Evolutionary conservation across 2,113 vertebrate genomes (phyloP).

Genomic region (Shinisaurus crocodilurus): DNA sequence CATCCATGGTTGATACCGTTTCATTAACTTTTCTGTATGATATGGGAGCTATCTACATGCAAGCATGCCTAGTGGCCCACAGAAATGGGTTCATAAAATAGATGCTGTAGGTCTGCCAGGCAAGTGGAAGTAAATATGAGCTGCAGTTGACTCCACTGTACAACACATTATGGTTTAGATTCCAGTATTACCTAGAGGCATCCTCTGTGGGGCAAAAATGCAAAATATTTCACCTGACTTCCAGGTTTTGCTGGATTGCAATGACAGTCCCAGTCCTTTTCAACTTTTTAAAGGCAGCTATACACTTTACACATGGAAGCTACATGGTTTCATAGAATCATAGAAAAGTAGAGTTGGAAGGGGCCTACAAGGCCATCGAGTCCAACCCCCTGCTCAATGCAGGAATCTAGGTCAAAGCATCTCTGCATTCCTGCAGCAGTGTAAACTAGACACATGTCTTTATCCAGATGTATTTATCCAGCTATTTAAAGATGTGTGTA

Average conservation of each 20-base stretch:
- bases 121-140: background rate
- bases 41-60: background rate
- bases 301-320: background rate
- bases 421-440: background rate
- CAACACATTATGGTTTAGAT: background rate
- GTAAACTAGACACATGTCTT: background rate
- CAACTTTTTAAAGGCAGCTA: background rate
- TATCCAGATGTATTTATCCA: background rate
- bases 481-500: no score
- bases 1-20: background rate
- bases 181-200: background rate
- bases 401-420: no score
- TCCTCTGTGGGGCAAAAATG: background rate
- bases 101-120: background rate
- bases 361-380: no score
- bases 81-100: slow-evolving; percentile 8
- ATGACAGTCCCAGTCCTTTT: no score
- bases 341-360: no score
- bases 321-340: background rate
- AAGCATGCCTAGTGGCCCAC: background rate
- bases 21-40: background rate
- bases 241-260: background rate
- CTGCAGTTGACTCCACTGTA: background rate
- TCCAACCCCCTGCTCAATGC: no score
- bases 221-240: background rate